Base-by-base conservation (phyloP, 2,113 vertebrate genomes). In the Gyps fulvus region DNA sequence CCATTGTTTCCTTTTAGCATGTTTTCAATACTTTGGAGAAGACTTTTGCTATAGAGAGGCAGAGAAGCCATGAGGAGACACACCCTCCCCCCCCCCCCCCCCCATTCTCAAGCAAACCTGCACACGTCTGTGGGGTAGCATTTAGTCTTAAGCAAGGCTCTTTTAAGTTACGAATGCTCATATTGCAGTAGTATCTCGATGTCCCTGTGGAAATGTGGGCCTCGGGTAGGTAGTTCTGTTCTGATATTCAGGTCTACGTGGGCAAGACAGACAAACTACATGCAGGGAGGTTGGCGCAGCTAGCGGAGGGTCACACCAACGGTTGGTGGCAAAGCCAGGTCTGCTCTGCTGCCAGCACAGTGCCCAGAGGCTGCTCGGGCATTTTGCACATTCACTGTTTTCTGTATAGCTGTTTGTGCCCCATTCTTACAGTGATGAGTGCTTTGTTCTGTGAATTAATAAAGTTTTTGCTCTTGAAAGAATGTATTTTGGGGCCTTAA, bases 241-340 rank as follows among this genome's bases (percentile, higher is more conserved):
- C 29, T 55, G 19, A 31, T 8, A 0, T n/a, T 42, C 13, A 20
- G 38, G 11, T 73, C 27, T 59, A 9, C 0, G 0, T 8, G 20
- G 34, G 29, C 22, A 63, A 65, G 49, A 45, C 11, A 20, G 26
- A 19, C 14, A n/a, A n/a, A 22, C 8, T 1, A 5, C 4, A 1
- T 7, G 13, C 3, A 4, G 25, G 26, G 31, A 76, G 45, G 62
- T 7, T n/a, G 79, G 19, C 1, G 2, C 6, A 36, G 23, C 52
- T 42, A 2, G 0, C 15, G 4, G 25, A 72, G 45, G 27, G 32
- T 43, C n/a, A 31, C 4, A 0, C 13, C 0, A 1, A 12, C 42
- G 25, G 17, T n/a, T 5, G 27, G 34, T 34, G 61, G 49, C 49
- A 38, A 42, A 67, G 42, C 34, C 34, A 29, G 22, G 8, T 45